Evolutionary conservation across 1,140 invertebrate genomes (phyloP).

Genomic region (Hormaphis cornu): DNA sequence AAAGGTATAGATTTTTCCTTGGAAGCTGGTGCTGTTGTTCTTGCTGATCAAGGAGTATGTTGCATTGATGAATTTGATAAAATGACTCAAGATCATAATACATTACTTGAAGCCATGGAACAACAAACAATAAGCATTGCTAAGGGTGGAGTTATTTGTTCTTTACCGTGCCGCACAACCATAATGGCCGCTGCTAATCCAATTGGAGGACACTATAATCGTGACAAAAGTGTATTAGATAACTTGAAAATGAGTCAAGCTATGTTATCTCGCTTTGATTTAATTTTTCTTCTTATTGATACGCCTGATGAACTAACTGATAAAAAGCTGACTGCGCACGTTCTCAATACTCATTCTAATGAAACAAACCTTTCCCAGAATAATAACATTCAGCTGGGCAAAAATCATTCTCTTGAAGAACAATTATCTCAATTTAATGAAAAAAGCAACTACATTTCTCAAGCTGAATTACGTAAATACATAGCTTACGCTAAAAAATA

Average conservation of each 20-base stretch:
- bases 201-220: conserved; percentile 75
- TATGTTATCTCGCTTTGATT: conserved; percentile 83
- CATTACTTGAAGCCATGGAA: conserved; percentile 89
- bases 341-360: conserved; percentile 4
- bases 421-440: conserved; percentile 41
- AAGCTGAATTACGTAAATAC: conserved; percentile 73
- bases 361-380: background rate
- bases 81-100: conserved; percentile 65
- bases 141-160: conserved; percentile 73
- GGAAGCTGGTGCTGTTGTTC: conserved; percentile 74
- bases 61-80: conserved; percentile 96
- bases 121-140: conserved; percentile 84
- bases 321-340: conserved; percentile 5
- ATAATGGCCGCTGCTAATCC: conserved; percentile 90
- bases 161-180: conserved; percentile 67
- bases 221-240: conserved; percentile 75
- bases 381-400: background rate
- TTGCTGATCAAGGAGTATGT: conserved; percentile 78
- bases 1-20: conserved; percentile 67
- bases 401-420: background rate
- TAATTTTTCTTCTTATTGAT: conserved; percentile 86
- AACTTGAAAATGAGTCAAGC: conserved; percentile 80
- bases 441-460: conserved; percentile 60
- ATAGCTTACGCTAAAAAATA: conserved; percentile 84
- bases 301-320: conserved; percentile 58